phyloP scores from a whole-genome alignment of 2,888 invertebrate species.

The Selenia dentaria region DNA sequence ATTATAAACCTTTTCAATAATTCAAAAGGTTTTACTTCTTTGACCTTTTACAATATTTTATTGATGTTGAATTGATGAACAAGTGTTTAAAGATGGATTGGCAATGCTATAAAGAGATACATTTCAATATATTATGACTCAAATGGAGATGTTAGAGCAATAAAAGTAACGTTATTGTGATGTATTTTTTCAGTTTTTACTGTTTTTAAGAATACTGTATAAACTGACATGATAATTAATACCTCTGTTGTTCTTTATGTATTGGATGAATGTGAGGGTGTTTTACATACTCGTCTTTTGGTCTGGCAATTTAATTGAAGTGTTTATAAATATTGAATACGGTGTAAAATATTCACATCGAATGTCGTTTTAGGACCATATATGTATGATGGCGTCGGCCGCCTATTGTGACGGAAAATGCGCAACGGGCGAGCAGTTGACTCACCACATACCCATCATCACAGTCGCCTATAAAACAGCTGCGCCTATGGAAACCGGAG shows the following conservation, averaged over 20 bases:
- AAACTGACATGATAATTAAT: constrained; percentile 8
- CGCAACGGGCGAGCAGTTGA: too few relatives aligned
- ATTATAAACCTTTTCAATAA: constrained; percentile 17
- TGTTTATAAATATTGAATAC: too few relatives aligned
- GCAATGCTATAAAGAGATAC: constrained; percentile 2
- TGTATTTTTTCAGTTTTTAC: constrained; percentile 4
- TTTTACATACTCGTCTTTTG: too few relatives aligned
- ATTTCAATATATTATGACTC: constrained; percentile 8
- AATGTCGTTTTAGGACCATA: too few relatives aligned
- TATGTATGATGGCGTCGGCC: too few relatives aligned
- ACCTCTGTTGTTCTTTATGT: neutral
- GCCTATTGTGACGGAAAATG: too few relatives aligned
- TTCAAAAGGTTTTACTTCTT: constrained; percentile 6
- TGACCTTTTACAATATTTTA: constrained; percentile 15
- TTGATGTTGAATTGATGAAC: constrained; percentile 7
- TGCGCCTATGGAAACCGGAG: too few relatives aligned
- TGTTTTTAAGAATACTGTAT: neutral
- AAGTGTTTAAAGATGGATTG: constrained; percentile 11
- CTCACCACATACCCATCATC: too few relatives aligned
- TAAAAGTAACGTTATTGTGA: neutral
- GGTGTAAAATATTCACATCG: too few relatives aligned
- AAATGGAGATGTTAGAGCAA: constrained; percentile 14
- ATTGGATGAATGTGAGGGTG: too few relatives aligned
- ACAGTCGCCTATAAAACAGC: too few relatives aligned
- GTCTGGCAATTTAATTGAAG: too few relatives aligned